These are phyloP conservation scores for Augochlorella aurata DNA, from an alignment of 2,888 invertebrate species.

Conservation along the genomic window DNA sequence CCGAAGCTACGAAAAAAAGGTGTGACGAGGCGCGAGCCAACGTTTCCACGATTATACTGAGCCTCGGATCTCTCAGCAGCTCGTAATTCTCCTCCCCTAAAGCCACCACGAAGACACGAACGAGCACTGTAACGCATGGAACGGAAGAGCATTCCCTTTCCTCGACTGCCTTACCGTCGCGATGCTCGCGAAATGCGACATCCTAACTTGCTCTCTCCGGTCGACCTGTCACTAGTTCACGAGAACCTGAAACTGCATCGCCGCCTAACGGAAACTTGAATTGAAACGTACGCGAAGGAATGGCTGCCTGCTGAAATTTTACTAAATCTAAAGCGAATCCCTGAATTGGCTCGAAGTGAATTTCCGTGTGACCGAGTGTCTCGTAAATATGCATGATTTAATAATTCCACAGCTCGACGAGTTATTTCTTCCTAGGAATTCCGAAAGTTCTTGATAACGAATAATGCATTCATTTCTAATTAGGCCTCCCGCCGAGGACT, in stretches of 20 bases:
- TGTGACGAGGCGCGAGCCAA: constrained; percentile 40
- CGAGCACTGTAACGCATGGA: constrained; percentile 44
- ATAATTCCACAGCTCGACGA: not conserved
- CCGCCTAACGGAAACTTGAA: not conserved
- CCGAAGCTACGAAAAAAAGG: constrained; percentile 18
- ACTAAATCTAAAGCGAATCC: not conserved
- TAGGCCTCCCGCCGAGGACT: no score
- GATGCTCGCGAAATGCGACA: not conserved
- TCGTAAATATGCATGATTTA: constrained; percentile 9
- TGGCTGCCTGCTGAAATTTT: constrained; percentile 2
- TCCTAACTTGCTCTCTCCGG: not conserved
- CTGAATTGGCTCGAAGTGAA: not conserved
- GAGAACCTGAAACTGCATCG: not conserved
- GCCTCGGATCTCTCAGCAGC: constrained; percentile 46
- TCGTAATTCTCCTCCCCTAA: constrained; percentile 60
- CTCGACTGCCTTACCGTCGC: constrained; percentile 1
- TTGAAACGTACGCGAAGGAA: not conserved
- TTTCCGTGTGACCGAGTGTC: not conserved
- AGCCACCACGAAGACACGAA: constrained; percentile 21
- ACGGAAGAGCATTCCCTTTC: constrained; percentile 1
- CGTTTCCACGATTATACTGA: constrained; percentile 66
- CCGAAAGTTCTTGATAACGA: not conserved
- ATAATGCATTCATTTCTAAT: not conserved
- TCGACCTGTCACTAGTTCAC: not conserved
- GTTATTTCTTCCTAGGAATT: not conserved